Percentiles rank a stretch among this genome's conserved stretches.
phyloP scores from a whole-genome alignment of 2,888 invertebrate species.

The Scelioninae gen. 2 region DNA sequence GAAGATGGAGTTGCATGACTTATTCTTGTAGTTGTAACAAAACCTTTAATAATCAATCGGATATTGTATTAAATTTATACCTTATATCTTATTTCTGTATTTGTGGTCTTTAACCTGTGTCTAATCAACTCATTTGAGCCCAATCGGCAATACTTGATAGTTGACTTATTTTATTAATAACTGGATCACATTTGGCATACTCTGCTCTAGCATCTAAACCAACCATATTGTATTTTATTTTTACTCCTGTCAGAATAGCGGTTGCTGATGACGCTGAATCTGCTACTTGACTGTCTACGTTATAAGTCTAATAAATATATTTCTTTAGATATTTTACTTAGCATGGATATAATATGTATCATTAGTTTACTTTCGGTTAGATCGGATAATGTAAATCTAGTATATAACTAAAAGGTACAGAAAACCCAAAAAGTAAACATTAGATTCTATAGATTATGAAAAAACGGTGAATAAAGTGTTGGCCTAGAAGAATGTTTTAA shows the following conservation, averaged over 20 bases:
- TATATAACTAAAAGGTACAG: no score
- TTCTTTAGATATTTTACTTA: no score
- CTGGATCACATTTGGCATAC: constrained; percentile 73
- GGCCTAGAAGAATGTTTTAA: no score
- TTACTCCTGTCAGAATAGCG: constrained; percentile 80
- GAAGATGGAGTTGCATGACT: constrained; percentile 20
- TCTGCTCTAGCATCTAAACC: constrained; percentile 76
- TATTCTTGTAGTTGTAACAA: constrained; percentile 22
- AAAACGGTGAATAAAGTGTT: no score
- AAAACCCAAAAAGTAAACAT: no score
- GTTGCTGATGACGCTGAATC: constrained; percentile 84
- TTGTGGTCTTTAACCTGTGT: constrained; percentile 77
- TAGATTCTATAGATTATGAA: no score
- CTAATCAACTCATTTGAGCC: constrained; percentile 78
- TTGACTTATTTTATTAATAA: constrained; percentile 67
- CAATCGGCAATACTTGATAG: constrained; percentile 77
- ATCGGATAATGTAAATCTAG: no score
- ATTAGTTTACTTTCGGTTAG: no score
- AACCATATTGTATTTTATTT: constrained; percentile 78
- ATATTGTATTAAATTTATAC: no score
- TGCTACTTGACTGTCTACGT: constrained; percentile 81
- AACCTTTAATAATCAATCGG: no score
- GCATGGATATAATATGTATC: no score
- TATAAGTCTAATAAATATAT: constrained; percentile 77
- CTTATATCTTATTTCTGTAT: no score